Conservation (phyloP, 2,888 invertebrate species). For the Cryptus viduatorius region DNA sequence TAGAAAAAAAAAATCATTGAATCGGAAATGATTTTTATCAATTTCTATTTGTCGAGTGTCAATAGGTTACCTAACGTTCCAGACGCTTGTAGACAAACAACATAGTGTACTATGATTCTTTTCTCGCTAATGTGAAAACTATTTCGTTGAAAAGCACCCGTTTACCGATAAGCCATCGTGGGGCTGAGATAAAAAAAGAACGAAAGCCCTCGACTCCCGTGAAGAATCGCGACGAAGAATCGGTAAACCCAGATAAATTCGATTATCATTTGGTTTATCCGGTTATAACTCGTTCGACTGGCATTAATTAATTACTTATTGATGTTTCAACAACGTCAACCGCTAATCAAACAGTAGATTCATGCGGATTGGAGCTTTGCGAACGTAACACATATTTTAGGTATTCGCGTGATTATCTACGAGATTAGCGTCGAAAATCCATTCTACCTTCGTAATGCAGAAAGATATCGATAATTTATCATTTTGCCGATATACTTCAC, state of each 20-base stretch:
- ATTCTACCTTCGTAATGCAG: too few relatives aligned
- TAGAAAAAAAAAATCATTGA: conserved; percentile 3
- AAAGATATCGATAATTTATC: too few relatives aligned
- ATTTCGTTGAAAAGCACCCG: not conserved
- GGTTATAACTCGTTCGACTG: conserved; percentile 45
- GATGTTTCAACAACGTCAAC: conserved; percentile 49
- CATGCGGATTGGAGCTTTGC: conserved; percentile 33
- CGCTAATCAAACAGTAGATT: conserved; percentile 44
- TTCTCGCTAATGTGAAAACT: not conserved
- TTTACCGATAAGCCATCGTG: conserved; percentile 12
- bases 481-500: too few relatives aligned
- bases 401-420: not conserved
- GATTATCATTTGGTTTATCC: not conserved
- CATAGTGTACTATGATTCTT: not conserved
- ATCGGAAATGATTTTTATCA: conserved; percentile 39
- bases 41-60: conserved; percentile 50
- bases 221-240: conserved; percentile 48
- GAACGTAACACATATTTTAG: conserved; percentile 14
- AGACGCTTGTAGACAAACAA: not conserved
- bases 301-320: conserved; percentile 54
- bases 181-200: not conserved
- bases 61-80: conserved; percentile 36
- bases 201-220: not conserved
- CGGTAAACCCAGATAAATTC: conserved; percentile 54
- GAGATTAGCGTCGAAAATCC: too few relatives aligned